Evolutionary conservation across 1,140 invertebrate genomes (phyloP).

Genomic region (Papilio polyxenes): DNA sequence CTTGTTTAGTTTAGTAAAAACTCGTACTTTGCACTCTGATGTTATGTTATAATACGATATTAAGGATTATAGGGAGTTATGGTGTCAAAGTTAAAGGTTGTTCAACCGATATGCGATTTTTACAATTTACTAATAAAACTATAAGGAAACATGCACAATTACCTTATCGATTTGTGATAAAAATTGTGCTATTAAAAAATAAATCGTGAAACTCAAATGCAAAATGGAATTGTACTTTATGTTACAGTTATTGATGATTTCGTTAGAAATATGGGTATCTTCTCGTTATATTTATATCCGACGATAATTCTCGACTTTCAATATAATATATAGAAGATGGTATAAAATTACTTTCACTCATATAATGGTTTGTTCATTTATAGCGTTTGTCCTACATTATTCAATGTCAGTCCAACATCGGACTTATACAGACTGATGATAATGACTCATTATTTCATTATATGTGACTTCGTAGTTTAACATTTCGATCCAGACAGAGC

Average conservation of each 20-base stretch:
- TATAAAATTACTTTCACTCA: no score
- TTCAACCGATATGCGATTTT: not conserved
- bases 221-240: conserved; percentile 10
- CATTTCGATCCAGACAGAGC: not conserved
- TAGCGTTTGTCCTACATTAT: not conserved
- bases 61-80: not conserved
- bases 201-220: not conserved
- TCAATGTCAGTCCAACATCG: not conserved
- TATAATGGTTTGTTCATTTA: no score
- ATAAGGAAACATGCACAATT: not conserved
- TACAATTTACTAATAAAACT: not conserved
- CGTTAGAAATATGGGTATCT: not conserved
- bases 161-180: not conserved
- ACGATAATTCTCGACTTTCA: not conserved
- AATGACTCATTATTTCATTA: not conserved
- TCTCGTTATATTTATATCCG: not conserved
- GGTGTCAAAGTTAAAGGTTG: not conserved
- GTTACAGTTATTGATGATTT: not conserved
- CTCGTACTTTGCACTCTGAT: not conserved
- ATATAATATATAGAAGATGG: not conserved
- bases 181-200: conserved; percentile 8
- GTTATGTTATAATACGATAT: not conserved
- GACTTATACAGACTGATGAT: not conserved
- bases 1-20: not conserved
- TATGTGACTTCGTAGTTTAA: not conserved